Percentiles rank a stretch among this genome's conserved stretches.
These are phyloP conservation scores for Phrynocephalus versicolor DNA, from an alignment of 2,113 vertebrate genomes.

Conservation along the genomic window DNA sequence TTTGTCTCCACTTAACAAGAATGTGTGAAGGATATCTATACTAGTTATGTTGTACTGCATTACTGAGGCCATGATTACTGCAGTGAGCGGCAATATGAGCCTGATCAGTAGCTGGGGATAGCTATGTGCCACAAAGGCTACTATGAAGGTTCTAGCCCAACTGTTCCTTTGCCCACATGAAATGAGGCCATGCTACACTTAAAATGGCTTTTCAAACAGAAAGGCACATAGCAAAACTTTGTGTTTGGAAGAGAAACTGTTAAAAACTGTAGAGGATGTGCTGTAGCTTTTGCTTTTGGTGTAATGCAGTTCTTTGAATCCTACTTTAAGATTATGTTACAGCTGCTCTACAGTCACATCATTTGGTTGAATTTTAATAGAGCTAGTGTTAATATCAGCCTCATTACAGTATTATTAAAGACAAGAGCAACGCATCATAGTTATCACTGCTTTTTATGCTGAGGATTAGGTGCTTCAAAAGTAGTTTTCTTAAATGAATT, in stretches of 20 bases:
- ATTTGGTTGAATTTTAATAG: neutral
- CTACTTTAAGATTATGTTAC: neutral
- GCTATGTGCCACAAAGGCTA: no score
- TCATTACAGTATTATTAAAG: neutral
- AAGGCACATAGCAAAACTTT: neutral
- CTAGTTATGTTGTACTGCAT: no score
- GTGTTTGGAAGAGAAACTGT: neutral
- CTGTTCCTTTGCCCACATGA: neutral
- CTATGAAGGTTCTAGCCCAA: neutral
- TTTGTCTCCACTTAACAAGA: no score
- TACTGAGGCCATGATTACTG: no score
- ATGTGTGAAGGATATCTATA: no score
- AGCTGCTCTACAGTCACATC: neutral
- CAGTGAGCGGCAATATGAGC: no score
- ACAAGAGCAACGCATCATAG: neutral
- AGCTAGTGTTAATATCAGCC: neutral
- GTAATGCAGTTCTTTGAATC: neutral
- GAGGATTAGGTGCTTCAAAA: constrained; percentile 2
- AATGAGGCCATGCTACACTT: neutral
- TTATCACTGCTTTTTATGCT: neutral
- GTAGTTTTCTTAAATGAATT: neutral
- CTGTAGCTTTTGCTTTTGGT: neutral
- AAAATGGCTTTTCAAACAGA: neutral
- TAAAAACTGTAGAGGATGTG: neutral
- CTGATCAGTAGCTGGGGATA: no score